phyloP scores from a whole-genome alignment of 92 coral and sea anemone genomes.

The Diadumene lineata region DNA sequence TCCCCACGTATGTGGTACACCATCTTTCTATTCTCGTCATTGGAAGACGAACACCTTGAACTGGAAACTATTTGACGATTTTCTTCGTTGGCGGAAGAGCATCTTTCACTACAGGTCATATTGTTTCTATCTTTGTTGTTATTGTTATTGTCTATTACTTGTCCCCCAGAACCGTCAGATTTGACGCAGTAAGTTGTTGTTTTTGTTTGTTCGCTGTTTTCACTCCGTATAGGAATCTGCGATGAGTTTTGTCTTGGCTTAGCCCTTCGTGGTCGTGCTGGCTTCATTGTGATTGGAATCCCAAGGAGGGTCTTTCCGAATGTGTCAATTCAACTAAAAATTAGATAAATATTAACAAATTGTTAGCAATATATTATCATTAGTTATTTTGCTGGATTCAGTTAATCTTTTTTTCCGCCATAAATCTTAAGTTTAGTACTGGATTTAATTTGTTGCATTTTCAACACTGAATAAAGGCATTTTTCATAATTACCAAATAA shows the following conservation, averaged over 20 bases:
- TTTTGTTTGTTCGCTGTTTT: constrained; percentile 16
- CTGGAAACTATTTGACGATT: neutral
- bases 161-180: constrained; percentile 4
- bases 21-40: neutral
- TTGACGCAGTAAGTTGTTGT: neutral
- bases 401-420: no score
- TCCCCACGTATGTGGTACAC: neutral
- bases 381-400: no score
- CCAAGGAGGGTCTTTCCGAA: no score
- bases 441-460: no score
- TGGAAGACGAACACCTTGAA: neutral
- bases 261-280: constrained; percentile 10
- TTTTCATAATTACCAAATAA: no score
- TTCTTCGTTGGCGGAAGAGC: neutral
- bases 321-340: no score
- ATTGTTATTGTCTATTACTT: neutral
- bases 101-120: no score
- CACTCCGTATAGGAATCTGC: constrained; percentile 24
- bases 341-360: no score
- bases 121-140: neutral
- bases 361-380: no score
- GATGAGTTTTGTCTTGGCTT: constrained; percentile 11
- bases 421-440: no score
- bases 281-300: constrained; percentile 26
- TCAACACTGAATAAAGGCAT: no score